Conservation (phyloP, 2,113 vertebrate genomes). For the Crotalus helleri region DNA sequence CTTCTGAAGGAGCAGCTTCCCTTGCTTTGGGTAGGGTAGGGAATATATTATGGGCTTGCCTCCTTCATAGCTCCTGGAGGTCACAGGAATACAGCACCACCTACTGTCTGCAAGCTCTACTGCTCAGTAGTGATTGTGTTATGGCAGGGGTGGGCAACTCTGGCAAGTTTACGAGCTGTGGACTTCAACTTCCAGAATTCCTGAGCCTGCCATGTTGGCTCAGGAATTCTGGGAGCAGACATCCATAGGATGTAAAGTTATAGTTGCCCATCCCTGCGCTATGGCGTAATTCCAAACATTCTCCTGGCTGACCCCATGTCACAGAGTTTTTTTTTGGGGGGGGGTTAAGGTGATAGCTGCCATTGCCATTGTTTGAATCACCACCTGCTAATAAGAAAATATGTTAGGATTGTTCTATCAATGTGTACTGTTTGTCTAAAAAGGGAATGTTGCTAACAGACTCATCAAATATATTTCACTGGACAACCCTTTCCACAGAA, state of each 20-base stretch:
- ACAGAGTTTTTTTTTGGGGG: accelerated
- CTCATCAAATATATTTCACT: slow-evolving; percentile 46
- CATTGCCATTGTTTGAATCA: accelerated
- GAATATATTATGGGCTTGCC: not conserved
- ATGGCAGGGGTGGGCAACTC: not conserved
- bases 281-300: accelerated
- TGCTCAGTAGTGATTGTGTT: accelerated
- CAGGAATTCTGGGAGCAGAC: not conserved
- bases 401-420: not conserved
- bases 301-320: accelerated
- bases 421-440: not conserved
- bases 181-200: not conserved
- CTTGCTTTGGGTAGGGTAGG: not conserved
- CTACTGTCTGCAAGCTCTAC: slow-evolving; percentile 8
- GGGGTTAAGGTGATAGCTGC: accelerated
- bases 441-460: slow-evolving; percentile 28
- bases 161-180: not conserved
- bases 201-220: not conserved
- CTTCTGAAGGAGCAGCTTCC: not conserved
- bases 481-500: not conserved
- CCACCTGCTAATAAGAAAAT: accelerated
- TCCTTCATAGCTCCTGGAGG: not conserved
- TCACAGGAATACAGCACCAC: slow-evolving; percentile 20
- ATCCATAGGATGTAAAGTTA: not conserved
- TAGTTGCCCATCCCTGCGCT: no score